phyloP scores from a whole-genome alignment of 2,797 vertebrate species.

The Geotrypetes seraphini region DNA sequence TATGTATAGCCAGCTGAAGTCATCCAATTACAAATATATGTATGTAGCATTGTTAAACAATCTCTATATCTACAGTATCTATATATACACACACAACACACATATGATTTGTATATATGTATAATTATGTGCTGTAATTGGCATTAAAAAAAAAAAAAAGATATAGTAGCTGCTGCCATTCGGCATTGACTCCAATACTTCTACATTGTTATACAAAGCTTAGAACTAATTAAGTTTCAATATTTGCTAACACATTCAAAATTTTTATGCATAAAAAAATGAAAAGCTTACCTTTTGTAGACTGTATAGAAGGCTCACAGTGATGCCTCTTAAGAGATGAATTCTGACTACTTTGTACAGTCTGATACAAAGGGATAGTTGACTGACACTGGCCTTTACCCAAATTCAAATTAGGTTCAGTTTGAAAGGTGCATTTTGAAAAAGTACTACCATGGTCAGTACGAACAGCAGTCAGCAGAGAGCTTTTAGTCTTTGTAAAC shows the following conservation, averaged over 20 bases:
- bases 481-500: constrained; percentile 42
- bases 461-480: constrained; percentile 3
- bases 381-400: constrained; percentile 24
- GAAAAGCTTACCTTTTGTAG: constrained; percentile 65
- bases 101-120: too few relatives aligned
- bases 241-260: background rate
- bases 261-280: background rate
- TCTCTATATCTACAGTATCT: too few relatives aligned
- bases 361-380: constrained; percentile 9
- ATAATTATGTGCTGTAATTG: too few relatives aligned
- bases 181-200: background rate
- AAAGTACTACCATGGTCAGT: constrained; percentile 10
- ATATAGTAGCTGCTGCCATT: too few relatives aligned
- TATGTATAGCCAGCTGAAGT: too few relatives aligned
- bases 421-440: constrained; percentile 3
- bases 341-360: constrained; percentile 28
- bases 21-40: too few relatives aligned
- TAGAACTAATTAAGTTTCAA: background rate
- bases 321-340: constrained; percentile 62
- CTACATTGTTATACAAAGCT: background rate
- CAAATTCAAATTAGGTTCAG: constrained; percentile 17
- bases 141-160: too few relatives aligned
- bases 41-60: too few relatives aligned
- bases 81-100: too few relatives aligned
- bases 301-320: constrained; percentile 51